phyloP scores from a whole-genome alignment of 2,113 vertebrate genomes.

The Ctenodactylus gundi region DNA sequence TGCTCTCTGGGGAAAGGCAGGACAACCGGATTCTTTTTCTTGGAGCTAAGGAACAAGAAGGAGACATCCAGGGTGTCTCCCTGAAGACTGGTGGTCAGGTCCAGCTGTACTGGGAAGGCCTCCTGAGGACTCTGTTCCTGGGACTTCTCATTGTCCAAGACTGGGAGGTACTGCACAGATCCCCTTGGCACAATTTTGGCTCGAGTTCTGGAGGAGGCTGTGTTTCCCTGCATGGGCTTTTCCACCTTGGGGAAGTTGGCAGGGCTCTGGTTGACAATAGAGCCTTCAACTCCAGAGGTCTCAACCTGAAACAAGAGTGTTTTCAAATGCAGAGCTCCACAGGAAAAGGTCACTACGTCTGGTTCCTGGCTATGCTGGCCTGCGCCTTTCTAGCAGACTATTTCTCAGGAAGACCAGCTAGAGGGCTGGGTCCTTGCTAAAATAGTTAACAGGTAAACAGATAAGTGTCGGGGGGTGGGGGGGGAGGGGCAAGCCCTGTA shows the following conservation, averaged over 20 bases:
- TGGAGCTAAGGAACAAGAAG: constrained; percentile 1
- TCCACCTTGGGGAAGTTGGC: too few relatives aligned
- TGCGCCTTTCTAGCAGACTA: background rate
- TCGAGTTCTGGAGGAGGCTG: accelerated
- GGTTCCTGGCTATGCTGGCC: background rate
- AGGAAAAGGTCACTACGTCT: background rate
- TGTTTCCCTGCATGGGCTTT: background rate
- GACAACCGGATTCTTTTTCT: constrained; percentile 26
- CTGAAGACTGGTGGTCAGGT: constrained; percentile 39
- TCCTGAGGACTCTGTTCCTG: background rate
- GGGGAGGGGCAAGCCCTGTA: background rate
- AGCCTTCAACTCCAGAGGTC: background rate
- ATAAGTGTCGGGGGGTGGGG: background rate
- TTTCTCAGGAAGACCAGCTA: background rate
- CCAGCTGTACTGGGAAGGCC: constrained; percentile 48
- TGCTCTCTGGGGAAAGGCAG: constrained; percentile 76
- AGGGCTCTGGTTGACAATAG: background rate
- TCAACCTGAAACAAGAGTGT: constrained; percentile 46
- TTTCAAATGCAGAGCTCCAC: background rate
- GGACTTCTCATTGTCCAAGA: background rate
- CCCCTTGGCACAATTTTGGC: background rate
- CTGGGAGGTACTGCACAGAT: constrained; percentile 40
- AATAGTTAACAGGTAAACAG: background rate
- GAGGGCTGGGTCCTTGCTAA: background rate
- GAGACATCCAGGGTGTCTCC: constrained; percentile 42